Evolutionary conservation across 35 echinoderm and acorn worm species (phyloP), one percentile per base, ranked within the genome.

Genomic region (Apostichopus parvimensis): DNA sequence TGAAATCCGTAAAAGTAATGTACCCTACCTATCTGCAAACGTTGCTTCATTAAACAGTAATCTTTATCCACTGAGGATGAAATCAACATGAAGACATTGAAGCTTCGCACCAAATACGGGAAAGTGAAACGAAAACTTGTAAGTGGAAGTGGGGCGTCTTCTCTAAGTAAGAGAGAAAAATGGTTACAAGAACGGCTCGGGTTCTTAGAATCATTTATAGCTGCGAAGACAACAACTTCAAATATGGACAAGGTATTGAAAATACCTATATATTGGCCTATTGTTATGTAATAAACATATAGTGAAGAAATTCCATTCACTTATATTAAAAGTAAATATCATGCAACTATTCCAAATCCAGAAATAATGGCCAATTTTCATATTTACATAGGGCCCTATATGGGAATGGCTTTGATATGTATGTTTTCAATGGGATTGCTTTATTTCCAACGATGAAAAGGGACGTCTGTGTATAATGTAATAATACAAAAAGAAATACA

Each of bases 371-470:
- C 26, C 26, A 28, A 28, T 28, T 28, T 28, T 28, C 26, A 28
- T 28, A 28, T 28, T 28, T 28, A 28, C 26, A 28, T 28, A 82
- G 22, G 9, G 79, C 28, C 28, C 23, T 24, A 23, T 23, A 23
- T 15, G 28, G 21, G n/a, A 13, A 82, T 10, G 79, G 79, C 79
- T 82, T 82, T 25, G 13, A 11, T 17, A 82, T 8, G 45, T 54
- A 82, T 34, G 24, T 54, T 18, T 82, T 82, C 79, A 82, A 45
- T 8, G 79, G 79, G 7, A 82, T 45, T 82, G 79, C 79, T 23
- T 28, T 25, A 34, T 82, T 5, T 8, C 79, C 24, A 54, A 82
- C 79, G 5, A 82, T 82, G 24, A 28, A 23, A 18, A n/a, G 85
- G 85, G 5, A 87, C 26, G 26, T 8, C 9, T 55, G 28, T 45